Evolutionary conservation across 2,797 vertebrate genomes (phyloP), one percentile per base, ranked within the genome.

Genomic region (Halcyon chelicuti): DNA sequence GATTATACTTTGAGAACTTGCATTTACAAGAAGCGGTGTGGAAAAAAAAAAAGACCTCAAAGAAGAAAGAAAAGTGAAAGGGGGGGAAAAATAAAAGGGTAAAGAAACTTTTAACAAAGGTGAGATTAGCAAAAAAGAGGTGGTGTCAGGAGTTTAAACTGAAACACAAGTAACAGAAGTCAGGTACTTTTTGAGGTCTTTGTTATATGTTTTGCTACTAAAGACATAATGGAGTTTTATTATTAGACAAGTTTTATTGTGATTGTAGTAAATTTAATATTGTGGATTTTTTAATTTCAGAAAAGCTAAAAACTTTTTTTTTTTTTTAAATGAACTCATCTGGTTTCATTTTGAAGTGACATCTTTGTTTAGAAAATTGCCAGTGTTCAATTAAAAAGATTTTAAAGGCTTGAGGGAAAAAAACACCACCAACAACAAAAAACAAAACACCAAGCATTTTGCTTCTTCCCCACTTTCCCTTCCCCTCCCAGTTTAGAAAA

Each of bases 321-420:
- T 10, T 42, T 47, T 47, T 49, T 68, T 3, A 25, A 81, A 58
- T 61, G 11, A 67, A 61, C 31, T 67, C 7, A 83, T 83, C 71
- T 93, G 37, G 74, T 94, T 95, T 88, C 16, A 77, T 87, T 91
- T 85, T 84, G 29, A 94, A 86, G 57, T 86, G 47, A 82, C 55
- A 94, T 16, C 49, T 92, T 82, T 85, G 35, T 88, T 96, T 90
- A 80, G 29, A 81, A 95, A 95, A 81, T 86, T 62, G 33, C 55
- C 55, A 82, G 10, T 12, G 19, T 83, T 73, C 52, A 90, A 83
- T 86, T 71, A 40, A 91, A 76, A 81, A 71, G 26, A 60, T 60
- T 82, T 89, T 61, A 81, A 90, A 81, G 20, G 26, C 58, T 71
- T 77, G 22, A 91, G 51, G 42, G 16, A 74, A 85, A 79, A 23